phyloP scores from a whole-genome alignment of 2,797 vertebrate species.

The Chiloscyllium punctatum region DNA sequence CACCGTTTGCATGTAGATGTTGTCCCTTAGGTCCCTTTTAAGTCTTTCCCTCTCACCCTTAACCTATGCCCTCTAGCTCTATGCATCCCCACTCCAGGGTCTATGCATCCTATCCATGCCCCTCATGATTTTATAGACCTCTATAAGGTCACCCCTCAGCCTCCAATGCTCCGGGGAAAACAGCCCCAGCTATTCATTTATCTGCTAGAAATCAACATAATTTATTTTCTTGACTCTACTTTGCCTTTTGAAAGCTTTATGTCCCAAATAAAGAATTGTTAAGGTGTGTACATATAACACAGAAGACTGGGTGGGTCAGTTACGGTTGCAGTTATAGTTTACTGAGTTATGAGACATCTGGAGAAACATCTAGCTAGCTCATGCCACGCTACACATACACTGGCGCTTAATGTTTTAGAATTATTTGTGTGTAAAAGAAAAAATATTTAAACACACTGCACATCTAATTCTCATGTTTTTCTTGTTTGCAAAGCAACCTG shows the following conservation, averaged over 20 bases:
- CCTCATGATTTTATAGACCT: too few relatives aligned
- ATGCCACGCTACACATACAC: background rate
- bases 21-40: too few relatives aligned
- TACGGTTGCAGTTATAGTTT: background rate
- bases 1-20: too few relatives aligned
- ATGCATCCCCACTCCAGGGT: too few relatives aligned
- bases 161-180: too few relatives aligned
- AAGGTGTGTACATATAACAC: background rate
- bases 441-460: background rate
- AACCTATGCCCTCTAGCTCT: too few relatives aligned
- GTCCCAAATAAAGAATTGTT: slow-evolving; percentile 23
- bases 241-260: background rate
- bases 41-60: too few relatives aligned
- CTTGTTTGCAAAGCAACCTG: background rate
- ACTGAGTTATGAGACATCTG: background rate
- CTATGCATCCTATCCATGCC: too few relatives aligned
- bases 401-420: too few relatives aligned
- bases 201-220: background rate
- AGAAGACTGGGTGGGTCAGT: background rate
- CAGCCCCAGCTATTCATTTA: background rate
- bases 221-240: background rate
- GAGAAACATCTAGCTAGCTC: background rate
- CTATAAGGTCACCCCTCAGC: too few relatives aligned
- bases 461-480: background rate
- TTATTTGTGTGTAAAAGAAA: background rate